Evolutionary conservation across 1,140 invertebrate genomes (phyloP).

Genomic region (Lepidurus arcticus): DNA sequence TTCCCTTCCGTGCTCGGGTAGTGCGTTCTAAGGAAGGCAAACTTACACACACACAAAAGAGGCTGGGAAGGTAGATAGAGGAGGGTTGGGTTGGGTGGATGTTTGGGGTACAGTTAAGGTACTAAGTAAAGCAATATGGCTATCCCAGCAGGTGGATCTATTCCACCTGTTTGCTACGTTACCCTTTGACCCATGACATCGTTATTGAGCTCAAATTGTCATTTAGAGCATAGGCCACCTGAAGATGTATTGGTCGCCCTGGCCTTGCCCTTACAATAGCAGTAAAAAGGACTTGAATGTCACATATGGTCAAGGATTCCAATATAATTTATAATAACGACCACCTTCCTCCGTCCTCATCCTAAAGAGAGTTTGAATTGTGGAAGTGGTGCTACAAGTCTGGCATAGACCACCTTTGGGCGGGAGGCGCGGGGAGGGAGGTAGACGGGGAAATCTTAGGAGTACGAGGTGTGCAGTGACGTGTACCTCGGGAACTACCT

Average conservation of each 20-base stretch:
- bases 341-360: not conserved
- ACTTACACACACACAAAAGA: not conserved
- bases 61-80: not conserved
- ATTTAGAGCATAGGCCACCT: not conserved
- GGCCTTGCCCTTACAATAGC: not conserved
- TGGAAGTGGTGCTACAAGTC: slow-evolving; percentile 8
- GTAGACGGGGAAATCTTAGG: not conserved
- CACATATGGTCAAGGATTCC: slow-evolving; percentile 14
- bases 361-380: not conserved
- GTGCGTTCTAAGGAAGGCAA: not conserved
- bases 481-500: not conserved
- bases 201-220: not conserved
- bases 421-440: not conserved
- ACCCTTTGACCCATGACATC: not conserved
- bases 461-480: not conserved
- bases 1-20: not conserved
- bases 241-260: not conserved
- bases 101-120: not conserved
- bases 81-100: not conserved
- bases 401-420: slow-evolving; percentile 14
- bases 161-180: not conserved
- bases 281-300: slow-evolving; percentile 12
- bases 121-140: not conserved
- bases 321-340: slow-evolving; percentile 1
- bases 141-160: not conserved